Evolutionary conservation across 2,113 vertebrate genomes (phyloP), one percentile per base, ranked within the genome.

Genomic region (Junco hyemalis): DNA sequence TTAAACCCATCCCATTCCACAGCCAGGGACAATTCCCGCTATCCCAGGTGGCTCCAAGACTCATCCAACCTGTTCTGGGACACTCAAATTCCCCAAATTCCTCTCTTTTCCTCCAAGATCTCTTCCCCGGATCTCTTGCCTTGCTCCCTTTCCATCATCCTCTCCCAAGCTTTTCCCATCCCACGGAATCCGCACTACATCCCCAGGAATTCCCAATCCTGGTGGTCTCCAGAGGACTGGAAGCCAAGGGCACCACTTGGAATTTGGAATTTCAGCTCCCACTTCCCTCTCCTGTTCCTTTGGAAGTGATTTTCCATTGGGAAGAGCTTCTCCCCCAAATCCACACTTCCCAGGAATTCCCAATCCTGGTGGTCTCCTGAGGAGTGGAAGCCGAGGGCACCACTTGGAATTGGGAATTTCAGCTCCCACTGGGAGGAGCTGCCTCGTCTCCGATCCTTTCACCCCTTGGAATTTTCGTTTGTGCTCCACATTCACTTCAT

Each of bases 371-470:
- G 48, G 8, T 31, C 20, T 17, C 14, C 40, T 16, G 16, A 6
- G 44, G 11, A 3, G 0, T 6, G 51, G 40, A 60, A 28, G 5
- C 23, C 0, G 0, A 9, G 3, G 7, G 15, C 81, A 64, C 4
- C 1, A 1, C 25, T n/a, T 7, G 16, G 45, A 56, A 35, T 11
- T 54, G 44, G 35, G 38, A 38, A 91, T 38, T 54, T 12, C 81
- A 24, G 5, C 26, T 50, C 61, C 61, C 80, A 35, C 44, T 1
- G 12, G 61, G 68, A 90, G 60, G 87, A 89, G 74, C 81, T 57
- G 69, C 74, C 42, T 5, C 12, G 16, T 26, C 74, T 53, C 69
- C 5, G 29, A 66, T 86, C 72, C 81, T 54, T 45, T 59, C 5
- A 0, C 53, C 21, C 5, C 3, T 11, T 16, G 72, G 79, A 81